These are phyloP conservation scores for Entomyzon cyanotis DNA, from an alignment of 2,113 vertebrate species.

Conservation along the genomic window DNA sequence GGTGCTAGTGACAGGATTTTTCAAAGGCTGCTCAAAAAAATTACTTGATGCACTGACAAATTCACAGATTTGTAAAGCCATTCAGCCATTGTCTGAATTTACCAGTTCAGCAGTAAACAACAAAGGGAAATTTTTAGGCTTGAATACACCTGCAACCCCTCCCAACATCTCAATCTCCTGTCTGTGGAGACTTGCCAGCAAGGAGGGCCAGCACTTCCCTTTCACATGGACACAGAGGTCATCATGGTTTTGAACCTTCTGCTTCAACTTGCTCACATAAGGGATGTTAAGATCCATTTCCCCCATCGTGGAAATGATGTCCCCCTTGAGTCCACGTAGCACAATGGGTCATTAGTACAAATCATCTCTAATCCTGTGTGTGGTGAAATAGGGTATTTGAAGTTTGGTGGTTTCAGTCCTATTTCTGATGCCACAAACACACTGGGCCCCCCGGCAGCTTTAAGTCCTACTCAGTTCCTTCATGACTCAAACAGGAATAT, in stretches of 20 bases:
- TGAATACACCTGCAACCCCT: neutral
- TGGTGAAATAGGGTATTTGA: neutral
- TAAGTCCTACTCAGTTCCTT: neutral
- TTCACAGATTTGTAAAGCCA: neutral
- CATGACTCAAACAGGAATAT: neutral
- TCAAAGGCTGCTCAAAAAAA: conserved; percentile 22
- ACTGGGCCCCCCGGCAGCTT: neutral
- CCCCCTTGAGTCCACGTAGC: neutral
- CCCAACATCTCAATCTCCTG: neutral
- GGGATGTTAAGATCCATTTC: neutral
- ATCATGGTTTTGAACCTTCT: neutral
- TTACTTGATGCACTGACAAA: neutral
- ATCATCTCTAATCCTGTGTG: neutral
- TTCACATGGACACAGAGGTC: neutral
- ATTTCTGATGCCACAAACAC: neutral
- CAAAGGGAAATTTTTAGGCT: neutral
- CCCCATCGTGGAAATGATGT: neutral
- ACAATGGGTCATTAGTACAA: neutral
- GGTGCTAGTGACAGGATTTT: neutral
- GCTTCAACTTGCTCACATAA: neutral
- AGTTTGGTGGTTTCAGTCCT: neutral
- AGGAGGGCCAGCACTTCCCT: neutral
- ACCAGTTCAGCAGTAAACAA: neutral
- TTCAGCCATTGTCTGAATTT: neutral
- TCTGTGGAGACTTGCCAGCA: neutral